Evolutionary conservation across 2,888 invertebrate species (phyloP), one percentile per base, ranked within the genome.

Genomic region (Hybos culiciformis): DNA sequence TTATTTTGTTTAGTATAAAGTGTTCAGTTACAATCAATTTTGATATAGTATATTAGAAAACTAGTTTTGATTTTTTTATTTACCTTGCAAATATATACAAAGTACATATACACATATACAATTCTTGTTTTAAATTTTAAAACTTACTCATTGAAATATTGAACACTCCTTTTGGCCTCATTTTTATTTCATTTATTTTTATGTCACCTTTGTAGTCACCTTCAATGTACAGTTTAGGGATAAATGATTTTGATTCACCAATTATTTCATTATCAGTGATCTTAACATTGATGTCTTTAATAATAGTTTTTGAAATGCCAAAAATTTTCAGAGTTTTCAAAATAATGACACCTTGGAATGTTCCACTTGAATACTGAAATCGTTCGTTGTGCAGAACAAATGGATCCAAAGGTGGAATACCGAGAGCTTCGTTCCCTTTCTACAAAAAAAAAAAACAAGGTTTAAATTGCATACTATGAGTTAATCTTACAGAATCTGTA

Each of bases 171-270:
- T 69, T 68, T 21, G 80, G 78, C 45, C 71, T 70, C 46, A 82
- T 56, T 50, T 71, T 72, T 48, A 80, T 63, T 9, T 71, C 66
- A 48, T 77, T 78, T 43, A 80, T 66, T 29, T 69, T 65, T 12
- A 80, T 78, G 46, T 75, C 72, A 1, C 74, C 78, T 51, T 71
- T 70, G 58, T 77, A 80, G 21, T 68, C 60, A 4, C 80, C 78
- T 39, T 70, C 73, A 3, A 75, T 60, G 32, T 66, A 56, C 9
- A 77, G 55, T 50, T 67, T 66, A 1, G 79, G 77, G 21, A 75
- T 59, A 31, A 69, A 68, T 46, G 75, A 54, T 46, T 77, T 74
- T 7, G 77, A 53, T 57, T 78, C 76, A 48, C 80, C 53, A 29
- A 70, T 68, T 44, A 77, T 72, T 26, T 62, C 67, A 44, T 74